Evolutionary conservation across 2,797 vertebrate genomes (phyloP).

Genomic region (Leptatherina wallacei): DNA sequence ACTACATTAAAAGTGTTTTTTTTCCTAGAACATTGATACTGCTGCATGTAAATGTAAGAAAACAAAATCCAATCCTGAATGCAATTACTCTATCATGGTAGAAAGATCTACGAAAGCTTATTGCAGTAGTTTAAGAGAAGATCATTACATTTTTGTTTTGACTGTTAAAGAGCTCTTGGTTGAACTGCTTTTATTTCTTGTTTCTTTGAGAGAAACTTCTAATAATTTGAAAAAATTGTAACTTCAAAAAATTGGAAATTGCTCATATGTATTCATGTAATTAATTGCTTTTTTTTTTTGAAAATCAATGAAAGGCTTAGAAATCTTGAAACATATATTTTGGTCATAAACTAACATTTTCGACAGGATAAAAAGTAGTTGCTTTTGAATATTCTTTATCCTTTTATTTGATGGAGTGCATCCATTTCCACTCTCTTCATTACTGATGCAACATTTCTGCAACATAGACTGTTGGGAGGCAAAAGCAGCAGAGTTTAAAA

Average conservation of each 20-base stretch:
- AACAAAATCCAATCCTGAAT: not conserved
- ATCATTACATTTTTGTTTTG: not conserved
- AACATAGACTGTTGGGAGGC: constrained; percentile 50
- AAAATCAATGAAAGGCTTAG: not conserved
- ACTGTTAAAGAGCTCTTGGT: not conserved
- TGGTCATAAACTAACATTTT: not conserved
- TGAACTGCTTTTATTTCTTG: not conserved
- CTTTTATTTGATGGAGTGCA: constrained; percentile 40
- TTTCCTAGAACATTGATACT: not conserved
- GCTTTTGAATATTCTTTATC: constrained; percentile 8
- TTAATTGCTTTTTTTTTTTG: not conserved
- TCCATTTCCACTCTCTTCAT: constrained; percentile 44
- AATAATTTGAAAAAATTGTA: not conserved
- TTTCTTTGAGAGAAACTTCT: not conserved
- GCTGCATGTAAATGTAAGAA: not conserved
- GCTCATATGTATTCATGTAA: not conserved
- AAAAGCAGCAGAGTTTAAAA: constrained; percentile 56
- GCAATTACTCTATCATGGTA: not conserved
- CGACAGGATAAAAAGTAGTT: not conserved
- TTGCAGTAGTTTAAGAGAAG: not conserved
- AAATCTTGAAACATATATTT: not conserved
- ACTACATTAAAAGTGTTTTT: not conserved
- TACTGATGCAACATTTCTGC: constrained; percentile 67
- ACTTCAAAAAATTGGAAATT: not conserved
- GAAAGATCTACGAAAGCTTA: not conserved